Evolutionary conservation across 2,113 vertebrate genomes (phyloP).

Genomic region (Asarcornis scutulata): DNA sequence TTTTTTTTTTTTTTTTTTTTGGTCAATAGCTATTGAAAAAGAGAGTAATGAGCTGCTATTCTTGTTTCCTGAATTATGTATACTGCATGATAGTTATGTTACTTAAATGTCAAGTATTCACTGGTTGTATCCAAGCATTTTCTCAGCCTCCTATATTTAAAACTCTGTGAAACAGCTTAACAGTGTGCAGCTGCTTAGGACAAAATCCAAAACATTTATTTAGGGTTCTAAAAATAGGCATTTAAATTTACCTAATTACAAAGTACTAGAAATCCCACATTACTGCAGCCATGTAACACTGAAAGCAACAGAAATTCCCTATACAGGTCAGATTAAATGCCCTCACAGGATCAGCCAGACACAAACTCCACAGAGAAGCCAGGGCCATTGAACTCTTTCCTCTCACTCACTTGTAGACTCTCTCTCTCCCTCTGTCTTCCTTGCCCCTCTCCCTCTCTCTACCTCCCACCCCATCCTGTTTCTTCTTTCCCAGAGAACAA

Average conservation of each 20-base stretch:
- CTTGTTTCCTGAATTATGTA: constrained; percentile 11
- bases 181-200: constrained; percentile 57
- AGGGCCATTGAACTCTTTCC: neutral
- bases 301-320: constrained; percentile 7
- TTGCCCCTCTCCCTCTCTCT: too few relatives aligned
- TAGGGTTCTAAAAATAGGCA: constrained; percentile 50
- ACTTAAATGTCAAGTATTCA: constrained; percentile 66
- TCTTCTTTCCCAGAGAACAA: neutral
- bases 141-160: constrained; percentile 48
- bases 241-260: constrained; percentile 48
- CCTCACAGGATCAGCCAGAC: neutral
- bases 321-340: neutral
- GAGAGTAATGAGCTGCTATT: constrained; percentile 53
- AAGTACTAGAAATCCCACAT: constrained; percentile 28
- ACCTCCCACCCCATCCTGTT: neutral
- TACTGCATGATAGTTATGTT: constrained; percentile 34
- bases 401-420: neutral
- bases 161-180: constrained; percentile 52
- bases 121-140: constrained; percentile 42
- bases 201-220: constrained; percentile 52
- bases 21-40: neutral
- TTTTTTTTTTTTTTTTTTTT: neutral
- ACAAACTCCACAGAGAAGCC: neutral
- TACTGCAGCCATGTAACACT: neutral
- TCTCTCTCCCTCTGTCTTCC: neutral